Base-by-base conservation (phyloP, 1,140 invertebrate species). In the Vollenhovia emeryi region DNA sequence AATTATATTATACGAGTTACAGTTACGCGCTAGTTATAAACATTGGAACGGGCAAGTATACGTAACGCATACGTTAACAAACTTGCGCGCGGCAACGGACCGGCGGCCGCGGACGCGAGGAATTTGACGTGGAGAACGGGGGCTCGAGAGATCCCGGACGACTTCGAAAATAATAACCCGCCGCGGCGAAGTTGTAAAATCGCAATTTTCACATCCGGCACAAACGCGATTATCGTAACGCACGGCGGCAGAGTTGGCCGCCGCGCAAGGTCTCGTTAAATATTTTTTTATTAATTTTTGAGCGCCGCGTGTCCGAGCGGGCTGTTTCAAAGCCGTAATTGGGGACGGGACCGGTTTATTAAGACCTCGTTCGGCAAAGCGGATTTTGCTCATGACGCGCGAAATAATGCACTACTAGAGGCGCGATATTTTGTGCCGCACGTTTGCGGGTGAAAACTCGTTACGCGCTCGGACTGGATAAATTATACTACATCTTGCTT, bases 1-100 rank as follows among this genome's bases (percentile, higher is more conserved):
- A 82, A 82, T 82, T 82, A 73, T 45, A 71, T 82, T 82, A 82
- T 55, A 73, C 36, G 78, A 82, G 66, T 82, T 82, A 45, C 66
- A 57, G 78, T 82, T 82, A 66, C 48, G 78, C 24, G 24, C 24
- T 60, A 73, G 78, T 82, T 82, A 33, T 73, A 82, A 82, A 82
- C 52, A 27, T 69, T 15, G 66, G 13, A 13, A 52, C 40, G 36
- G n/a, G 30, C 50, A 73, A 71, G 75, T 68, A 50, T 36, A 66
- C 36, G 33, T 78, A 79, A 66, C 27, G 62, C 62, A 69, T 36
- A 50, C 48, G 48, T 50, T 50, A 50, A 18, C 48, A 30, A 71
- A 80, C 64, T 80, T 55, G 64, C 48, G 18, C 43, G 24, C 15
- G 48, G 48, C 48, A 50, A 50, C 6, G 68, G 27, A 18, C 9